Base-by-base conservation (phyloP, 2,797 vertebrate genomes). In the Coregonus suidteri region DNA sequence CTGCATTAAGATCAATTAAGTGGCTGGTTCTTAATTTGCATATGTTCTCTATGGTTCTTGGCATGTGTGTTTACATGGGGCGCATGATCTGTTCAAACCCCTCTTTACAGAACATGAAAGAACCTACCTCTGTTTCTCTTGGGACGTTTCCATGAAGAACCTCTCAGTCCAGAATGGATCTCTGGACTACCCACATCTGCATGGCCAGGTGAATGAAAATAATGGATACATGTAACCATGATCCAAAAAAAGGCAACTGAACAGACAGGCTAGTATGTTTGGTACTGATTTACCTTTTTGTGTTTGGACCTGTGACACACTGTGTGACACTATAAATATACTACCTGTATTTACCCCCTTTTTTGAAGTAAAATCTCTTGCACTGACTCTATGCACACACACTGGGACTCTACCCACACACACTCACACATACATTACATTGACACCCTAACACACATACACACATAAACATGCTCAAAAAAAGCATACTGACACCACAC, bases 171-270 rank as follows among this genome's bases (percentile, higher is more conserved):
- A 89, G 83, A 85, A 85, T 79, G 81, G 30, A 30, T 69, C 74
- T 81, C 53, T 80, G 84, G 87, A 79, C 51, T 62, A 54, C 71
- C 71, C 74, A 79, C 84, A 87, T 86, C 79, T 90, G 18, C 15
- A 56, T 18, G 88, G 75, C 81, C 0, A 30, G 75, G 74, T 85
- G 76, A 80, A 82, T 20, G 7, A 80, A 83, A 64, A 75, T 31
- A 73, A 1, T 16, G 4, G 51, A 64, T 2, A 56, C 53, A 9
- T 67, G 31, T 67, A 16, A 31, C 25, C 65, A 20, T 13, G n/a
- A 20, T 9, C 18, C 62, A 30, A 30, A 65, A 30, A 30, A 65
- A 65, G 62, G 7, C n/a, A 65, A 31, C 30, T 67, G 25, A 67
- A 34, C 30, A 4, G 31, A 64, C 18, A 64, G 6, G 59, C 6